Conservation (phyloP, 2,113 vertebrate genomes). For the Ictidomys tridecemlineatus region DNA sequence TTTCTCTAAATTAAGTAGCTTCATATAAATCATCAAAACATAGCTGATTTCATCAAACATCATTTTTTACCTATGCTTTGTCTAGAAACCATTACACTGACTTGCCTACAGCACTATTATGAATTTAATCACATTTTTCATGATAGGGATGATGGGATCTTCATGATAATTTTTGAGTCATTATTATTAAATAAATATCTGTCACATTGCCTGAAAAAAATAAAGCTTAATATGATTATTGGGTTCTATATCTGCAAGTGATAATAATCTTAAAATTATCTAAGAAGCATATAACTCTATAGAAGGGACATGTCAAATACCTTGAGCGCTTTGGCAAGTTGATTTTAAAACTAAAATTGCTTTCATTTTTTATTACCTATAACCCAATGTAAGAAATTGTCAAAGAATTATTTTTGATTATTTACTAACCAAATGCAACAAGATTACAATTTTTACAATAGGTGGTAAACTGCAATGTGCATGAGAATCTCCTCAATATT, state of each 20-base stretch:
- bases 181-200: background rate
- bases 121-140: background rate
- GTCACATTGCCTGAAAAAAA: background rate
- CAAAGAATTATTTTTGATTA: background rate
- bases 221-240: background rate
- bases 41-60: background rate
- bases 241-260: background rate
- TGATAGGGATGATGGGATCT: background rate
- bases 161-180: background rate
- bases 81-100: background rate
- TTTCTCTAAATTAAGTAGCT: background rate
- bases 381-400: background rate
- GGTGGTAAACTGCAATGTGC: background rate
- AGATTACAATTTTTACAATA: background rate
- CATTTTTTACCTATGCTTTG: background rate
- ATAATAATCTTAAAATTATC: constrained; percentile 43
- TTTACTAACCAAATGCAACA: constrained; percentile 5
- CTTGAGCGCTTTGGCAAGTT: background rate
- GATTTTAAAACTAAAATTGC: background rate
- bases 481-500: background rate
- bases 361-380: background rate
- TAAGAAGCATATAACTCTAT: constrained; percentile 25
- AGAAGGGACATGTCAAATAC: background rate
- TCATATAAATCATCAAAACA: background rate
- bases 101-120: background rate